phyloP scores from a whole-genome alignment of 2,888 invertebrate species.

The Elysia crispata region DNA sequence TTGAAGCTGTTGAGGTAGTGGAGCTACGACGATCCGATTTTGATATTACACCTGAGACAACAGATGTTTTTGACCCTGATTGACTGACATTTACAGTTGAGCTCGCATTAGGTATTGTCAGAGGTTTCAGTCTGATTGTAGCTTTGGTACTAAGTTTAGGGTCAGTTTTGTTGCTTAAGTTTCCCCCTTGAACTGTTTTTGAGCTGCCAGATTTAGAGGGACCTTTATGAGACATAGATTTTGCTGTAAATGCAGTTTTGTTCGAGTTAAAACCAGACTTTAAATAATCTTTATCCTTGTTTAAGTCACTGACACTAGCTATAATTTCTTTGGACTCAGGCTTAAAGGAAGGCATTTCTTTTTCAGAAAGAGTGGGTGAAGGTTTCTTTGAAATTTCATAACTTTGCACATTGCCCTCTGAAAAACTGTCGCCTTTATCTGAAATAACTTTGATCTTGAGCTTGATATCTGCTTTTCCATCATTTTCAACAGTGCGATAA shows the following conservation, averaged over 20 bases:
- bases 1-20: conserved; percentile 36
- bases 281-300: conserved; percentile 35
- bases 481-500: conserved; percentile 66
- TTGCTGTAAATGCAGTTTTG: conserved; percentile 1
- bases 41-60: conserved; percentile 13
- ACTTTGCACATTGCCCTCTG: conserved; percentile 46
- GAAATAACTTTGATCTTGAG: conserved; percentile 63
- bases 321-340: conserved; percentile 35
- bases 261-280: conserved; percentile 5
- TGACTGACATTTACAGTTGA: conserved; percentile 55
- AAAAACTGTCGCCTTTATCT: conserved; percentile 42
- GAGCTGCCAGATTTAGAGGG: conserved; percentile 44
- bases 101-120: conserved; percentile 81
- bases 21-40: conserved; percentile 46
- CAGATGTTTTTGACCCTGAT: conserved; percentile 46
- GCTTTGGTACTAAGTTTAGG: conserved; percentile 69
- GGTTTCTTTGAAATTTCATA: conserved; percentile 50
- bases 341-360: conserved; percentile 47
- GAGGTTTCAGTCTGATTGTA: conserved; percentile 80
- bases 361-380: conserved; percentile 44
- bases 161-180: conserved; percentile 60
- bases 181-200: conserved; percentile 17
- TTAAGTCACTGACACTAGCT: neutral
- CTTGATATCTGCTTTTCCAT: conserved; percentile 65
- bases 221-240: conserved; percentile 11